Percentiles rank a stretch among this genome's conserved stretches.
These are phyloP conservation scores for Aspiorhynchus laticeps DNA, from an alignment of 2,113 vertebrate species.

Conservation along the genomic window DNA sequence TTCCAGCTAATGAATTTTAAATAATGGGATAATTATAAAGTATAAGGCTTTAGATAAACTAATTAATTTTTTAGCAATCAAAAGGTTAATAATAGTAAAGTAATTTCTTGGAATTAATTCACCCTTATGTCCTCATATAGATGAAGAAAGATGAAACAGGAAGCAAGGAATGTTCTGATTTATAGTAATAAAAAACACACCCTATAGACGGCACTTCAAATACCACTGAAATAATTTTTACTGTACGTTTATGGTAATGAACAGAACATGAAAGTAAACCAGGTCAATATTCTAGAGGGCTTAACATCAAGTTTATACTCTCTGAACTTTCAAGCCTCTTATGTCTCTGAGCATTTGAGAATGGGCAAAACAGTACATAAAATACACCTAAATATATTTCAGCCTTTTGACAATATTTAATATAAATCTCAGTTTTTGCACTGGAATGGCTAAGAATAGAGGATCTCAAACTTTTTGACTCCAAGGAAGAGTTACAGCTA, in stretches of 20 bases:
- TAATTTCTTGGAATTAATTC: background rate
- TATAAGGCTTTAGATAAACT: background rate
- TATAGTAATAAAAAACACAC: background rate
- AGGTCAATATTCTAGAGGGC: background rate
- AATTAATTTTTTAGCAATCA: background rate
- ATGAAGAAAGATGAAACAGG: background rate
- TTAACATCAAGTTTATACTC: background rate
- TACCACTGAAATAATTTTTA: background rate
- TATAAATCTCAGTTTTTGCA: background rate
- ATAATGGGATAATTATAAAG: background rate
- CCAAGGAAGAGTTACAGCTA: too few relatives aligned
- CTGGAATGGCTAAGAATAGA: too few relatives aligned
- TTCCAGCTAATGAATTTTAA: background rate
- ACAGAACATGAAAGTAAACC: background rate
- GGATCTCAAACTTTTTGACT: too few relatives aligned
- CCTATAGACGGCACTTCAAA: too few relatives aligned
- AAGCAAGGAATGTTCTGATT: background rate
- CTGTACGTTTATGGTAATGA: background rate
- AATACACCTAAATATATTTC: background rate
- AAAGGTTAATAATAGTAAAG: background rate
- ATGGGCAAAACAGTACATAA: background rate
- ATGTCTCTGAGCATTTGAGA: background rate
- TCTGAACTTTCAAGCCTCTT: background rate
- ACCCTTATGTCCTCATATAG: background rate
- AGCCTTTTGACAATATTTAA: background rate